These are phyloP conservation scores for Cyprinodon diabolis DNA, from an alignment of 2,797 vertebrate genomes.

Conservation along the genomic window DNA sequence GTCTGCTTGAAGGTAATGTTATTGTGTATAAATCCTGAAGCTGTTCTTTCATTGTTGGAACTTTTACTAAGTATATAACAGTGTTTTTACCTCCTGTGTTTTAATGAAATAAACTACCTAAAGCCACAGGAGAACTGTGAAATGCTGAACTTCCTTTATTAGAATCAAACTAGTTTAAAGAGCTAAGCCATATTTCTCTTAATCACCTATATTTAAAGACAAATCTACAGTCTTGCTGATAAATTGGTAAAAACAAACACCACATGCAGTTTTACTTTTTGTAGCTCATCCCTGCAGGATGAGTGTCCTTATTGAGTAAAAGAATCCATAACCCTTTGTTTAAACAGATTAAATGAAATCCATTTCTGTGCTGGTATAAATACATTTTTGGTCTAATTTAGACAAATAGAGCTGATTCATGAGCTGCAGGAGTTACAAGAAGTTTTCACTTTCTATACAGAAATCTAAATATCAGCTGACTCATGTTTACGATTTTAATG, in stretches of 20 bases:
- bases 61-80: background rate
- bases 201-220: background rate
- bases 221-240: background rate
- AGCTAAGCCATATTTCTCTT: background rate
- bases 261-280: constrained; percentile 5
- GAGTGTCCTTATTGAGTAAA: background rate
- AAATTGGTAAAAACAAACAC: background rate
- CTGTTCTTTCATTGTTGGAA: background rate
- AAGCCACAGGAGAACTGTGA: background rate
- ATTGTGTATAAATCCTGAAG: constrained; percentile 5
- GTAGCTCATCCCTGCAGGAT: background rate
- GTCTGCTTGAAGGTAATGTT: constrained; percentile 5
- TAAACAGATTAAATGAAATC: background rate
- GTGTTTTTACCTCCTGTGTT: background rate
- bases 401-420: background rate
- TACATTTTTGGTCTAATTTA: background rate
- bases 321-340: background rate
- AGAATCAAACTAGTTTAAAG: background rate
- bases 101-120: background rate
- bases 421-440: background rate
- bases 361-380: background rate
- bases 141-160: background rate
- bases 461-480: background rate
- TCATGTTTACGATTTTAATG: background rate
- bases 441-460: background rate